These are phyloP conservation scores for Kuschelorhynchus macadamiae DNA, from an alignment of 2,888 invertebrate species.

Conservation along the genomic window DNA sequence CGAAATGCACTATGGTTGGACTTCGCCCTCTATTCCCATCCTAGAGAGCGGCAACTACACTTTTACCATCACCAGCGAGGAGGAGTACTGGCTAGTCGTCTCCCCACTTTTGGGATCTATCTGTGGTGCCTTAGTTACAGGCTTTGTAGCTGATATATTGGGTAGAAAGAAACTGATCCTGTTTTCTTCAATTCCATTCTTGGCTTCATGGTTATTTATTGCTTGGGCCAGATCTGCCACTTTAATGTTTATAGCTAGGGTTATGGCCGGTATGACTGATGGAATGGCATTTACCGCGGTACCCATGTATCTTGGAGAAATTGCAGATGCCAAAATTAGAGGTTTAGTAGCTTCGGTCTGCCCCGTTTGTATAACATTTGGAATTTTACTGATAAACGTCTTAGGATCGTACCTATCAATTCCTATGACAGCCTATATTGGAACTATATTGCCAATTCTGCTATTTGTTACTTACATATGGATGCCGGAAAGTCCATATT, in stretches of 20 bases:
- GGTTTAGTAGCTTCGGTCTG: slow-evolving; percentile 74
- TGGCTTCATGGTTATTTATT: slow-evolving; percentile 76
- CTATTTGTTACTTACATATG: slow-evolving; percentile 69
- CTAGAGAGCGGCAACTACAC: slow-evolving; percentile 69
- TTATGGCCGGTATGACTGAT: slow-evolving; percentile 76
- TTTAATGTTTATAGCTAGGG: slow-evolving; percentile 70
- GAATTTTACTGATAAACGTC: slow-evolving; percentile 71
- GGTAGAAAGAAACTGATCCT: slow-evolving; percentile 77
- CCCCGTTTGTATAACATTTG: slow-evolving; percentile 71
- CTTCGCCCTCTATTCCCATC: slow-evolving; percentile 72
- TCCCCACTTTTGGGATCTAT: slow-evolving; percentile 77
- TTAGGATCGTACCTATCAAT: slow-evolving; percentile 69
- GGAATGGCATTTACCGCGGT: slow-evolving; percentile 67
- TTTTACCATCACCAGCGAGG: slow-evolving; percentile 70
- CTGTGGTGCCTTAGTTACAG: slow-evolving; percentile 75
- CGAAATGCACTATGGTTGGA: slow-evolving; percentile 72
- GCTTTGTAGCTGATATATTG: slow-evolving; percentile 75
- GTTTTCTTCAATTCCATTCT: slow-evolving; percentile 75
- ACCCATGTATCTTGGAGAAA: slow-evolving; percentile 75
- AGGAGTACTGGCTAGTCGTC: slow-evolving; percentile 76
- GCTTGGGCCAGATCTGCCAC: slow-evolving; percentile 73
- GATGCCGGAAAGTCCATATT: slow-evolving; percentile 75
- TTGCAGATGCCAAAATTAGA: slow-evolving; percentile 72
- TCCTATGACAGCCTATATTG: slow-evolving; percentile 69
- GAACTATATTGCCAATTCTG: slow-evolving; percentile 68